A percentile compares a stretch with the other conserved stretches of the same genome.
phyloP scores from a whole-genome alignment of 2,797 vertebrate genomes.

The Austrolebias charrua region DNA sequence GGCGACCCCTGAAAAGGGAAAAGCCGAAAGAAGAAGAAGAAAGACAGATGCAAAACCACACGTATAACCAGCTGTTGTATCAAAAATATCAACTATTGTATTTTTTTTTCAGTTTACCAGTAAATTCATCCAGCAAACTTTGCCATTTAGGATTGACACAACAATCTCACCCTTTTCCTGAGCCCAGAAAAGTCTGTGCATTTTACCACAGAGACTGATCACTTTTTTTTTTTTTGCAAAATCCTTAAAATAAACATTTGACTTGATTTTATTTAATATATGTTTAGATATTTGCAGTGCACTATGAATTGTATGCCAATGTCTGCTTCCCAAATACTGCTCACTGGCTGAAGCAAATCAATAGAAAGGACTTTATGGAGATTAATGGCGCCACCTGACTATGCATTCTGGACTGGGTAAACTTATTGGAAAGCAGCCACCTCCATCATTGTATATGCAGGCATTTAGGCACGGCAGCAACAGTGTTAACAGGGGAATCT shows the following conservation, averaged over 20 bases:
- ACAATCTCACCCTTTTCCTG: background rate
- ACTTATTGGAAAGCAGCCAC: slow-evolving; percentile 26
- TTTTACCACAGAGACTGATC: no score
- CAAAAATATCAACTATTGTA: background rate
- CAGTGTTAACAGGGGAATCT: slow-evolving; percentile 3
- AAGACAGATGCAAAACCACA: no score
- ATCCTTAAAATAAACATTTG: background rate
- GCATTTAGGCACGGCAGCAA: slow-evolving; percentile 19
- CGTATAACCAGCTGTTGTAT: background rate
- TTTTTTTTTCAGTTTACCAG: no score
- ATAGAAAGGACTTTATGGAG: slow-evolving; percentile 20
- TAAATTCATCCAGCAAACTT: no score
- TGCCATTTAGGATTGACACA: background rate
- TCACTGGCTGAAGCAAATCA: slow-evolving; percentile 23
- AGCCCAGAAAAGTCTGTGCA: background rate
- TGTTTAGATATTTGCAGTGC: background rate
- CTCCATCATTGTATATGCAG: slow-evolving; percentile 33
- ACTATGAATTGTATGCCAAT: background rate
- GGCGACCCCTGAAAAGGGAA: no score
- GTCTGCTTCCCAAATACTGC: slow-evolving; percentile 1
- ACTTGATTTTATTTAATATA: background rate
- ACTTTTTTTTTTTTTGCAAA: no score
- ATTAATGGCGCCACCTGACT: slow-evolving; percentile 40
- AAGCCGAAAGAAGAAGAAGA: no score
- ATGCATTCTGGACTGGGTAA: slow-evolving; percentile 36